Evolutionary conservation across 2,888 invertebrate genomes (phyloP).

Genomic region (Sussaba pulchella): DNA sequence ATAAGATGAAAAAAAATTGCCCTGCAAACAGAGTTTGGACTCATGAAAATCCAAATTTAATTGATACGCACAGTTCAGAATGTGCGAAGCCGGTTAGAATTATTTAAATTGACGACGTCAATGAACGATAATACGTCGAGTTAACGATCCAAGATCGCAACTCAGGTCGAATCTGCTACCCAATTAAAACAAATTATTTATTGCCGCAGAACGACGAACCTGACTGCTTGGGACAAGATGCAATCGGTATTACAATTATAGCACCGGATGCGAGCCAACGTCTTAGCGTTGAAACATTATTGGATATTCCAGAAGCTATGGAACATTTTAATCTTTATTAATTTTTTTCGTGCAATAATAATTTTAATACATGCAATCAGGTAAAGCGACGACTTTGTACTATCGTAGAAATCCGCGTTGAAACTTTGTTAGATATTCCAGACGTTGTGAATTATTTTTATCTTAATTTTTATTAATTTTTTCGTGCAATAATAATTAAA

Average conservation of each 20-base stretch:
- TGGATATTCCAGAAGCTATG: constrained; percentile 8
- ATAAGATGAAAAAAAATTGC: constrained; percentile 22
- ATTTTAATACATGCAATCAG: not conserved
- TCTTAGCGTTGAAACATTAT: constrained; percentile 50
- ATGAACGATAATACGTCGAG: constrained; percentile 48
- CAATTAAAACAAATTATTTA: constrained; percentile 60
- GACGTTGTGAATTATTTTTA: too few species aligned
- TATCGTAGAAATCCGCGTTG: too few species aligned
- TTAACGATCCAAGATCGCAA: constrained; percentile 57
- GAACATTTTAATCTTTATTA: not conserved
- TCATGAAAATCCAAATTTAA: constrained; percentile 53
- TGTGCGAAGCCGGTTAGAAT: constrained; percentile 1
- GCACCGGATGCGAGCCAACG: constrained; percentile 41
- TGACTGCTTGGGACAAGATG: constrained; percentile 27
- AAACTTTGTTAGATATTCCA: not conserved
- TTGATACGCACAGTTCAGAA: constrained; percentile 28
- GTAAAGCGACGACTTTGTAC: not conserved
- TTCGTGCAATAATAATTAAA: not conserved
- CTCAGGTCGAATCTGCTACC: constrained; percentile 33
- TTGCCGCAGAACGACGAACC: constrained; percentile 24
- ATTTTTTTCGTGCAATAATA: not conserved
- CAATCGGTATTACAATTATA: constrained; percentile 38
- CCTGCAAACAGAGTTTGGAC: not conserved
- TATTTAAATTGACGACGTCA: constrained; percentile 52
- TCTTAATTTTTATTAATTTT: not conserved